These are phyloP conservation scores for Apogon hyalosoma DNA, from an alignment of 2,797 vertebrate species.

Conservation along the genomic window DNA sequence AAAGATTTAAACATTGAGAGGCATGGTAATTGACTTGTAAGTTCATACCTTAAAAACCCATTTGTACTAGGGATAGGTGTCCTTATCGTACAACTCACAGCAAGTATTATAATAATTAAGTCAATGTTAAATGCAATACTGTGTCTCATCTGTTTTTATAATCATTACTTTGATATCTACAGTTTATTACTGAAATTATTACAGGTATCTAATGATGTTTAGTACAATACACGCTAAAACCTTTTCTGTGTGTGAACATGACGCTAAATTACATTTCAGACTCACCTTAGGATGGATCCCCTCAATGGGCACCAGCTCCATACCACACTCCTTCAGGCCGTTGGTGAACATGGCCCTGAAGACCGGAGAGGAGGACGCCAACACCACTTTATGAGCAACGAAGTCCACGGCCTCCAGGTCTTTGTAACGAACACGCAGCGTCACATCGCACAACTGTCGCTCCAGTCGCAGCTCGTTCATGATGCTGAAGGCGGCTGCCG, in stretches of 20 bases:
- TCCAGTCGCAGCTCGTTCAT: constrained; percentile 93
- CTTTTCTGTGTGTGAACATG: not conserved
- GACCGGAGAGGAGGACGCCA: constrained; percentile 93
- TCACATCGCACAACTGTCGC: constrained; percentile 93
- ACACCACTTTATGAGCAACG: constrained; percentile 93
- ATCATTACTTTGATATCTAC: not conserved
- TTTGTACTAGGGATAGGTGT: no score
- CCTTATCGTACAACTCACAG: no score
- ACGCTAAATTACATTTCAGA: not conserved
- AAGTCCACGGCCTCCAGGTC: constrained; percentile 89
- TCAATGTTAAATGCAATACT: not conserved
- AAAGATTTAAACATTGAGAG: no score
- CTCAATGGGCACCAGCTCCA: constrained; percentile 93
- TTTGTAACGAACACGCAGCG: constrained; percentile 89
- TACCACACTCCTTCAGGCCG: constrained; percentile 91
- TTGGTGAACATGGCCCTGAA: constrained; percentile 97
- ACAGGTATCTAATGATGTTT: no score
- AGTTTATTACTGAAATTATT: no score
- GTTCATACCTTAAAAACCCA: no score
- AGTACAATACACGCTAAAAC: not conserved
- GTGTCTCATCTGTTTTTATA: not conserved
- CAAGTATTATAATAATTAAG: no score
- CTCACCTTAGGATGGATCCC: constrained; percentile 91
- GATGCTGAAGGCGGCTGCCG: constrained; percentile 90
- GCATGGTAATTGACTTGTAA: no score